Evolutionary conservation across 2,113 vertebrate species (phyloP).

Genomic region (Engystomops pustulosus): DNA sequence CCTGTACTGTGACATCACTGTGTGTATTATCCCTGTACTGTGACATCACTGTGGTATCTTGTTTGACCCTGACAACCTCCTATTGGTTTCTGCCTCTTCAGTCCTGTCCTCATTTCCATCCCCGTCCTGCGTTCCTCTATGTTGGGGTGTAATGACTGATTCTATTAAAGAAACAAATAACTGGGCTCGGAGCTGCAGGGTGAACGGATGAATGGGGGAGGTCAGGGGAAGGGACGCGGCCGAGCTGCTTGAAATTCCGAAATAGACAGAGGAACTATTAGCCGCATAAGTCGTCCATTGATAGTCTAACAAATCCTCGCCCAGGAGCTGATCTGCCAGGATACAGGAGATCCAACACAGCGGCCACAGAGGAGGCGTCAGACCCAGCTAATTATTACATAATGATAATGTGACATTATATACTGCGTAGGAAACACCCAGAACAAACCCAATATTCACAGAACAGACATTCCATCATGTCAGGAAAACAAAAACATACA

Average conservation of each 20-base stretch:
- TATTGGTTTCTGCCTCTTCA: background rate
- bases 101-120: constrained; percentile 8
- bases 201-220: constrained; percentile 24
- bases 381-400: background rate
- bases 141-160: constrained; percentile 39
- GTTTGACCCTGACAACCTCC: background rate
- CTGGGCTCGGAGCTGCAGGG: background rate
- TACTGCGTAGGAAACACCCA: constrained; percentile 37
- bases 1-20: too few relatives aligned
- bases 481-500: background rate
- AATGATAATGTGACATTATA: constrained; percentile 46
- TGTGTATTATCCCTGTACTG: too few relatives aligned
- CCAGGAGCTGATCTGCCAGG: constrained; percentile 25
- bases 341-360: background rate
- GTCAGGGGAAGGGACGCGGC: constrained; percentile 41
- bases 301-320: background rate
- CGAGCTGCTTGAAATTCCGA: constrained; percentile 52
- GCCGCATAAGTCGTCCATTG: constrained; percentile 45
- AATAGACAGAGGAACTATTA: constrained; percentile 42
- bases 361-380: constrained; percentile 18
- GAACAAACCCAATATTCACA: background rate
- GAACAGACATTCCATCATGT: background rate
- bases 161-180: constrained; percentile 9
- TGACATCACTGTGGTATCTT: background rate
- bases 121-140: background rate